Conservation (phyloP, 2,888 invertebrate genomes). For the Laspeyria flexula region DNA sequence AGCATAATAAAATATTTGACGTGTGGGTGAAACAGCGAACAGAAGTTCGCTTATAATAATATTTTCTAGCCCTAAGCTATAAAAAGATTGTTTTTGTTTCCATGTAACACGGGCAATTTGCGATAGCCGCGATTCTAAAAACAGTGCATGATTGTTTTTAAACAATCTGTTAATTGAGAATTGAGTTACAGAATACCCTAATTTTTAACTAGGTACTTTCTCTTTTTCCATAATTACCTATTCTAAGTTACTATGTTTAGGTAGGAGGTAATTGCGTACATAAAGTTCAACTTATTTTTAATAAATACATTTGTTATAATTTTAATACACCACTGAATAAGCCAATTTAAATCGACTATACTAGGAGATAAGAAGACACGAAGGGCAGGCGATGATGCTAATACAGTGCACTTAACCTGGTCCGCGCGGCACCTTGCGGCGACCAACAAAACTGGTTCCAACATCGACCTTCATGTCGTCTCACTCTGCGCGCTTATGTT, state of each 20-base stretch:
- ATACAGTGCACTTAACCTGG: constrained; percentile 82
- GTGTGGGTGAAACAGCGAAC: too few relatives aligned
- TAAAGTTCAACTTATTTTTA: too few relatives aligned
- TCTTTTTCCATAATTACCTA: too few relatives aligned
- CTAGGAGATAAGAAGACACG: constrained; percentile 78
- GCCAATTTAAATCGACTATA: constrained; percentile 75
- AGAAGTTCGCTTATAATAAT: too few relatives aligned
- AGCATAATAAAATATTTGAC: too few relatives aligned
- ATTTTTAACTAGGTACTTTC: too few relatives aligned
- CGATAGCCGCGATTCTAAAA: constrained; percentile 17
- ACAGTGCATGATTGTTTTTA: constrained; percentile 9
- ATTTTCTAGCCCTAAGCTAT: too few relatives aligned
- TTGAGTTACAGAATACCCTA: neutral
- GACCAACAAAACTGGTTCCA: constrained; percentile 80
- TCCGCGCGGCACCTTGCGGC: constrained; percentile 79
- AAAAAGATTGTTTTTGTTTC: neutral
- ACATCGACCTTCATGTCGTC: constrained; percentile 75
- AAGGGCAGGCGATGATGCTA: constrained; percentile 82
- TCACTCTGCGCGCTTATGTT: constrained; percentile 70
- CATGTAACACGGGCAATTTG: constrained; percentile 22
- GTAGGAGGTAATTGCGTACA: too few relatives aligned
- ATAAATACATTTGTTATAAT: neutral
- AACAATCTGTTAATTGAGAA: constrained; percentile 6
- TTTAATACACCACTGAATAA: constrained; percentile 65
- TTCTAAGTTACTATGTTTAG: too few relatives aligned